Evolutionary conservation across 1,140 invertebrate genomes (phyloP).

Genomic region (Megathymus violae): DNA sequence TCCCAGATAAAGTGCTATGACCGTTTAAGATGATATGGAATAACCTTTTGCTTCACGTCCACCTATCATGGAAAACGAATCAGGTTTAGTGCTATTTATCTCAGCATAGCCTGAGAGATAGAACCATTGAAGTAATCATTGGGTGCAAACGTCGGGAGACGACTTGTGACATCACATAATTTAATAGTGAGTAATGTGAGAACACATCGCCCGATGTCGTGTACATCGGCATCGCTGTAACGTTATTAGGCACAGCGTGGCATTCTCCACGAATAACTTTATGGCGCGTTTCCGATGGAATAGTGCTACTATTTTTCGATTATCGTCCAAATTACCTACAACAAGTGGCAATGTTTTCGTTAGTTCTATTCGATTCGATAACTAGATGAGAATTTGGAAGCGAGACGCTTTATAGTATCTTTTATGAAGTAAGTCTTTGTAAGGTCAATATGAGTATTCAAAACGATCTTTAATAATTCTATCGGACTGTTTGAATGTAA

Average conservation of each 20-base stretch:
- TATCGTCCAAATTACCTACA: neutral
- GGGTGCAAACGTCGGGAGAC: neutral
- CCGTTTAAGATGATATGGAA: no score
- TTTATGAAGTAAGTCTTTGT: no score
- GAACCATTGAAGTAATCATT: neutral
- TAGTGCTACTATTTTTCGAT: neutral
- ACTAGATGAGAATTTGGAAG: no score
- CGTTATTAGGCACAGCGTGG: constrained; percentile 1
- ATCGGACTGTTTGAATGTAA: no score
- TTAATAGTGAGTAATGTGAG: neutral
- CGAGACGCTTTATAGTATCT: no score
- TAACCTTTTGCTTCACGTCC: no score
- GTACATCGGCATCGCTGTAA: neutral
- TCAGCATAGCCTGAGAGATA: neutral
- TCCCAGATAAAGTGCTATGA: no score
- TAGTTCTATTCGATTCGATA: neutral
- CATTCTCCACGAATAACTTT: constrained; percentile 2
- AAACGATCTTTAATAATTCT: no score
- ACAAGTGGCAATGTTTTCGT: neutral
- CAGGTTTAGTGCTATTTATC: no score
- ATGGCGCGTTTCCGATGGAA: constrained; percentile 3
- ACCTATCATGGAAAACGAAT: no score
- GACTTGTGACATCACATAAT: neutral
- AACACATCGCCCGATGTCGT: neutral
- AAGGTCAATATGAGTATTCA: no score